Base-by-base conservation (phyloP, 2,888 invertebrate species). In the Acleris holmiana region DNA sequence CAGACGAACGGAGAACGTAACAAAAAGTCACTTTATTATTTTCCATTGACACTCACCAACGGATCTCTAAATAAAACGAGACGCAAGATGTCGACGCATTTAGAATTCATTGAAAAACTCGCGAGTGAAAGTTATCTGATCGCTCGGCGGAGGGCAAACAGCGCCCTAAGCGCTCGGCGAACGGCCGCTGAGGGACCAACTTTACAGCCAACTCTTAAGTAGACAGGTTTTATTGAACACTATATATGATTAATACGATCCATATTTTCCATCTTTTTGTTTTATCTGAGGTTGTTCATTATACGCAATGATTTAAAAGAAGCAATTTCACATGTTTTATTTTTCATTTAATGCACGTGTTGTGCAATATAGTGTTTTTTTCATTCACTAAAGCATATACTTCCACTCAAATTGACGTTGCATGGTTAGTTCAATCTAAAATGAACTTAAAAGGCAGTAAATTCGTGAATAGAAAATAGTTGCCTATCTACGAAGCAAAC, bases 41-140 rank as follows among this genome's bases (percentile, higher is more conserved):
- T 47, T 17, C 47, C 2, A 1, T 29, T 29, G 3, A 29, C 18
- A 47, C 3, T 17, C 19, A 2, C 44, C 44, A 13, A 55, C 48
- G 53, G 64, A 58, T 17, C 64, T 48, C 53, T 48, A 64, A 59
- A 25, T 46, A 47, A 54, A 64, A 29, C 56, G 64, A 64, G 64
- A 64, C 55, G 59, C 59, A 60, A 66, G 59, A 61, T 57, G 67
- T 70, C 65, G 70, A 70, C 76, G 74, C 89, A 92, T 93, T 93
- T 93, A 92, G 90, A 91, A 93, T 93, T 91, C 93, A 93, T 93
- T 93, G 92, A 89, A 92, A 91, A 91, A 88, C 79, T 84, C 82
- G 72, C 76, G 77, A 75, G 77, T 89, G 87, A 91, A 92, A 88
- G 85, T 88, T 93, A 93, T 93, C 93, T 81, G 93, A 93, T 93